Percentiles rank a stretch among this genome's conserved stretches.
These are phyloP conservation scores for Drosophila paranaensis DNA, from an alignment of 2,888 invertebrate species.

Conservation along the genomic window DNA sequence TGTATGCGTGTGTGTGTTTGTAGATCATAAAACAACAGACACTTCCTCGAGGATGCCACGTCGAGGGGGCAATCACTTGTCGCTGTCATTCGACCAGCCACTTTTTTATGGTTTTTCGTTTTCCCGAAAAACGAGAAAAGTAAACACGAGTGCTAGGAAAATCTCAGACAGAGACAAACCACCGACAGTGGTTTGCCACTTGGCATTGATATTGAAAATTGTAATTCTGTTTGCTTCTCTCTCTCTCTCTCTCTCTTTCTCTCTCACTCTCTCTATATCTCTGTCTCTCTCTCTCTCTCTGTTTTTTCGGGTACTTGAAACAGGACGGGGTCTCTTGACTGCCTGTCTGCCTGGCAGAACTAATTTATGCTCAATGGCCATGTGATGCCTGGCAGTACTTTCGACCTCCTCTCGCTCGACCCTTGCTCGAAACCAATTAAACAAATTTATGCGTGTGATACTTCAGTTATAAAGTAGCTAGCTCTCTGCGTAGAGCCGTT, in stretches of 20 bases:
- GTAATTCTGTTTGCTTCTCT: slow-evolving; percentile 5
- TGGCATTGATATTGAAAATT: slow-evolving; percentile 19
- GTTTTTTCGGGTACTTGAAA: slow-evolving; percentile 55
- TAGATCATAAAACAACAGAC: slow-evolving; percentile 33
- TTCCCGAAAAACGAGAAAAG: slow-evolving; percentile 38
- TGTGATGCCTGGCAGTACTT: not conserved
- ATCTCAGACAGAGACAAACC: slow-evolving; percentile 17
- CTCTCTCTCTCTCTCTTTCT: not conserved
- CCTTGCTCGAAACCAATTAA: slow-evolving; percentile 42
- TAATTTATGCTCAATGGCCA: slow-evolving; percentile 55
- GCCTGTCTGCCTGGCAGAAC: slow-evolving; percentile 5
- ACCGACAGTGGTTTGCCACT: slow-evolving; percentile 18
- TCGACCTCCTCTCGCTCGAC: not conserved
- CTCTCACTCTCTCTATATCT: not conserved
- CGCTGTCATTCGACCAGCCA: slow-evolving; percentile 60
- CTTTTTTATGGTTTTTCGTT: slow-evolving; percentile 61
- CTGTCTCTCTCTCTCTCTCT: not conserved
- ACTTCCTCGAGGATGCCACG: slow-evolving; percentile 33
- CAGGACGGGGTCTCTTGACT: slow-evolving; percentile 21
- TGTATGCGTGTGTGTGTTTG: slow-evolving; percentile 10
- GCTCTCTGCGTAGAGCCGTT: not conserved
- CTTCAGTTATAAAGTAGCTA: not conserved
- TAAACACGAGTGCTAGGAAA: slow-evolving; percentile 58
- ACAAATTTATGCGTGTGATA: slow-evolving; percentile 48
- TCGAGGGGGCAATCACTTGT: slow-evolving; percentile 58